Evolutionary conservation across 2,888 invertebrate genomes (phyloP).

Genomic region (Sinhomidia bicolor): DNA sequence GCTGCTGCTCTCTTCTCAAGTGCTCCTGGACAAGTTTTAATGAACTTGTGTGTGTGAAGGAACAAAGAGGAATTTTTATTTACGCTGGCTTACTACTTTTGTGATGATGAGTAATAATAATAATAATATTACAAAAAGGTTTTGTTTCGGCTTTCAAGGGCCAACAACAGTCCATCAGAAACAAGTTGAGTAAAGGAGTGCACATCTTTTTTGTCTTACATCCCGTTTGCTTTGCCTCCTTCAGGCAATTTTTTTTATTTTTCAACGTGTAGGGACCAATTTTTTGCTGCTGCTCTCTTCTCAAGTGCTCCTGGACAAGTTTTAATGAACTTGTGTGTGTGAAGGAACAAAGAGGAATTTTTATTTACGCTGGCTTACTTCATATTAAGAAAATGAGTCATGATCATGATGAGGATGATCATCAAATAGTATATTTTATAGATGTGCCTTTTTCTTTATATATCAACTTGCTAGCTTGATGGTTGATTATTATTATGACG

Average conservation of each 20-base stretch:
- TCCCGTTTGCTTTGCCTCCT: too few species aligned
- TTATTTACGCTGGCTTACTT: background rate
- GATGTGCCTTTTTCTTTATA: too few species aligned
- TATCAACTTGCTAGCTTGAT: too few species aligned
- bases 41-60: conserved; percentile 30
- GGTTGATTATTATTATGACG: too few species aligned
- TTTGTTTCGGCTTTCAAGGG: background rate
- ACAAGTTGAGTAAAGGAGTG: background rate
- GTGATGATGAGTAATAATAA: too few species aligned
- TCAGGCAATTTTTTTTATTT: background rate
- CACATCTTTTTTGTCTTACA: too few species aligned
- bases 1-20: conserved; percentile 14
- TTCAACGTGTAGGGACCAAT: conserved; percentile 9
- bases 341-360: background rate
- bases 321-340: conserved; percentile 51
- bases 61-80: background rate
- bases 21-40: conserved; percentile 65
- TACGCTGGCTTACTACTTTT: background rate
- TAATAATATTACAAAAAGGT: background rate
- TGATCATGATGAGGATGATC: background rate
- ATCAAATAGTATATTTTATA: too few species aligned
- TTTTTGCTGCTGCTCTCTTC: background rate
- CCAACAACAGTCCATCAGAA: background rate
- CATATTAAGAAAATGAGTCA: too few species aligned
- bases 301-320: conserved; percentile 60